Conservation (phyloP, 23 tunicate genomes). For the Oikopleura vanhoeffeni region DNA sequence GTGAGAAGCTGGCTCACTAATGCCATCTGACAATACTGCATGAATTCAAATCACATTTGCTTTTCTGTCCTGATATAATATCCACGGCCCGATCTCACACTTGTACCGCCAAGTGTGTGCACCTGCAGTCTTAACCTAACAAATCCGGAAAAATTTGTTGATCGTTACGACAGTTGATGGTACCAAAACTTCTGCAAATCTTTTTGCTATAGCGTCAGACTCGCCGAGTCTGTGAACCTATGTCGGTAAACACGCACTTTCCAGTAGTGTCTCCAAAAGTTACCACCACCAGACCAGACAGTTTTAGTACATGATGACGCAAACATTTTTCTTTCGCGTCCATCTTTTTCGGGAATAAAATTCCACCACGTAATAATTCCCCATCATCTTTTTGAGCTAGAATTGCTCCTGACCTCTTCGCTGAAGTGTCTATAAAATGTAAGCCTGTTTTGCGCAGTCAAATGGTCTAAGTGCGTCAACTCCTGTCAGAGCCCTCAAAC, state of each 20-base stretch:
- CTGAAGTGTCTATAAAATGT: background rate
- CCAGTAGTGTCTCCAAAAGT: background rate
- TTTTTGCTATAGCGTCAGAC: background rate
- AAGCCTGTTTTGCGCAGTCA: background rate
- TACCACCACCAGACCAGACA: background rate
- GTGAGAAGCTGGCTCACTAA: background rate
- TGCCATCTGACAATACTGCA: too few species aligned
- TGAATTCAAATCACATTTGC: too few species aligned
- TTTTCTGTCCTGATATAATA: background rate
- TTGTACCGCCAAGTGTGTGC: background rate
- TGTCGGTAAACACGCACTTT: background rate
- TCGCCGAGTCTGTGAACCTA: background rate
- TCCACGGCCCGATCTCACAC: background rate
- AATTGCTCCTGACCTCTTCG: background rate
- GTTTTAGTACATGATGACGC: background rate
- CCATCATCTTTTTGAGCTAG: background rate
- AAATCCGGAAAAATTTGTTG: background rate
- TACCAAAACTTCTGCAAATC: background rate
- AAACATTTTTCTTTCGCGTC: background rate
- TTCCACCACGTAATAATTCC: background rate
- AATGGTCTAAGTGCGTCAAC: background rate
- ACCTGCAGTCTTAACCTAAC: background rate
- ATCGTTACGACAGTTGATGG: background rate
- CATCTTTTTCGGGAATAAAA: background rate
- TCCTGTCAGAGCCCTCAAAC: background rate